Evolutionary conservation across 2,797 vertebrate genomes (phyloP), one percentile per base, ranked within the genome.

Genomic region (Neosilurus hyrtlii): DNA sequence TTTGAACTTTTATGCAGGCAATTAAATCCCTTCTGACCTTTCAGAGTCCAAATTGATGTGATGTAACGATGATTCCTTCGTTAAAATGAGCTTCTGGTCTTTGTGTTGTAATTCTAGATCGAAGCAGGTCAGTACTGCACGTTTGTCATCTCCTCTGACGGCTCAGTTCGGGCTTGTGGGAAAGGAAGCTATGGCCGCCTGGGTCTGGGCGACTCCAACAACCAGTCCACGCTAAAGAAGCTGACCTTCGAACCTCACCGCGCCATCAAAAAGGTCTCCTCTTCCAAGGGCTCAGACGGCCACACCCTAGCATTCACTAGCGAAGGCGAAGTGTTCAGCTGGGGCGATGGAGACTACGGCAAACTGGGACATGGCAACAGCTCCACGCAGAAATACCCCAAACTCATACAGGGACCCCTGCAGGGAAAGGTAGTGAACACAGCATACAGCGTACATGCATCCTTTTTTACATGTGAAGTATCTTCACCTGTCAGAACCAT

Each of bases 91-190:
- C 37, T 43, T 43, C 37, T 43, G 2, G 37, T 6, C 37, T 43
- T 43, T 43, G 37, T 43, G 37, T 43, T 70, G 12, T 57, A 59
- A 22, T 63, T 57, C 79, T 89, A 96, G 95, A 96, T 96, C 22
- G 95, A 96, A 85, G 95, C 95, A 1, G 95, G 95, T 20, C 95
- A 96, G 84, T 96, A 96, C 89, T 96, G 95, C 91, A 96, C 95
- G 0, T 96, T 96, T 9, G 93, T 94, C 1, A 94, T 95, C 85
- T 95, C 94, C 0, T 93, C 93, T 0, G 95, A 96, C 0, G 95
- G 95, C 73, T 95, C 94, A 0, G 95, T 96, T 0, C 92, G 94
- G 56, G 95, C 94, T 63, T 96, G 95, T 18, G 95, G 95, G 1
- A 96, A 96, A 80, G 95, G 95, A 71, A 96, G 95, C 88, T 96